Percentiles rank a stretch among this genome's conserved stretches.
Conservation (phyloP, 2,888 invertebrate genomes). For the Ceriagrion tenellum region DNA sequence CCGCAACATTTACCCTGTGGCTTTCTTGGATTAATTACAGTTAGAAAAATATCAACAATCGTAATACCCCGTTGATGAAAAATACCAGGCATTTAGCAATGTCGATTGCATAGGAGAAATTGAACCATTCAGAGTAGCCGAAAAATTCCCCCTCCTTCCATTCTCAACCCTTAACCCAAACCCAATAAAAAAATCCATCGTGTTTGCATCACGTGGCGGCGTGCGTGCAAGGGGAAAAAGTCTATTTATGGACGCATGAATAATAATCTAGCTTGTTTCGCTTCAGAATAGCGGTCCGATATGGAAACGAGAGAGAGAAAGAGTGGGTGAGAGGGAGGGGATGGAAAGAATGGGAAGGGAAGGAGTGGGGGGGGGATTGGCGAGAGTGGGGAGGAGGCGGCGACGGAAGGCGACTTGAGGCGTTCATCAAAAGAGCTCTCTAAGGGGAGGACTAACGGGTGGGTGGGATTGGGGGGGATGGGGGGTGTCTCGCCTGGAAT, state of each 20-base stretch:
- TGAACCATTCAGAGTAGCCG: not conserved
- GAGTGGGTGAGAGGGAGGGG: too few relatives aligned
- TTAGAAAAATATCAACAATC: too few relatives aligned
- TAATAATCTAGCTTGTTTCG: conserved; percentile 31
- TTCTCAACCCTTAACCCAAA: not conserved
- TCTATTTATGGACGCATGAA: conserved; percentile 3
- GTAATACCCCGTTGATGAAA: too few relatives aligned
- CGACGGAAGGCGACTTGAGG: not conserved
- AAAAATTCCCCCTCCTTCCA: not conserved
- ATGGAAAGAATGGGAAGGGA: not conserved
- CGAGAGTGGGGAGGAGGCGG: not conserved
- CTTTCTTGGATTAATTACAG: too few relatives aligned
- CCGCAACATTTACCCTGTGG: too few relatives aligned
- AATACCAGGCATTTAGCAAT: too few relatives aligned
- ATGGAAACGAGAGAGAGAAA: not conserved
- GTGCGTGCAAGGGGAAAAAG: not conserved
- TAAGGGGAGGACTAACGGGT: too few relatives aligned
- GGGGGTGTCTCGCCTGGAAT: not conserved
- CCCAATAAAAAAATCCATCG: not conserved
- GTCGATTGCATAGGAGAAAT: not conserved
- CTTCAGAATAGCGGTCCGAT: conserved; percentile 17
- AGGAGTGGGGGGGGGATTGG: not conserved
- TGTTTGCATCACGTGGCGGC: conserved; percentile 17
- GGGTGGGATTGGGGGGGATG: too few relatives aligned
- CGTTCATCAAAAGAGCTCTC: not conserved